A percentile compares a stretch with the other conserved stretches of the same genome.
Evolutionary conservation across 2,888 invertebrate species (phyloP).

Genomic region (Aelia acuminata): DNA sequence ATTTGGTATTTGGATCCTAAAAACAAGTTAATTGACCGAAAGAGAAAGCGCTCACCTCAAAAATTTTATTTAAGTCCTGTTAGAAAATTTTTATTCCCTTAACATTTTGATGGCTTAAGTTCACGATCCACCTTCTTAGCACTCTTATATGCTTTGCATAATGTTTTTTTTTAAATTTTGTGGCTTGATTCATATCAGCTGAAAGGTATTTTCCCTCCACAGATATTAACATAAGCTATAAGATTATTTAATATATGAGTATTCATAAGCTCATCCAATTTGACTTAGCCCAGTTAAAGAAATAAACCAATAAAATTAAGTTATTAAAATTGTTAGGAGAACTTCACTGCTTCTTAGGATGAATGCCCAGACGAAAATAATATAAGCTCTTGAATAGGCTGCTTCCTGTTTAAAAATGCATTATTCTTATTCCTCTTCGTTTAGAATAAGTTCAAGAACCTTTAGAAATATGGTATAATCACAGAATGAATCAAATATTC

Average conservation of each 20-base stretch:
- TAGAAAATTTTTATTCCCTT: no score
- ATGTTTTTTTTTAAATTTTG: neutral
- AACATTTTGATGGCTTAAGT: no score
- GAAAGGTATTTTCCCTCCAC: neutral
- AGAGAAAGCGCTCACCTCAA: no score
- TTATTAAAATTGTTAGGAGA: neutral
- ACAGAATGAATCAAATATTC: neutral
- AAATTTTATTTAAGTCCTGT: no score
- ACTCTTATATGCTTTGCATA: no score
- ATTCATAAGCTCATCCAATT: no score
- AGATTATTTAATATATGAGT: no score
- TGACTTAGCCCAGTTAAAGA: neutral
- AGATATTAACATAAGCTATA: neutral
- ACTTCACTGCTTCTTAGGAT: neutral
- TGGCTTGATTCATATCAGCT: neutral
- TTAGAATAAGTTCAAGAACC: neutral
- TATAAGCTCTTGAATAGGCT: neutral
- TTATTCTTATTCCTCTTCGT: conserved; percentile 30
- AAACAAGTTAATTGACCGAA: no score
- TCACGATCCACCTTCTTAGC: no score
- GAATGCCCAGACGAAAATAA: neutral
- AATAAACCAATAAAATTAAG: neutral
- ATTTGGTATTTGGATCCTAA: no score
- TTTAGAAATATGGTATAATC: neutral
- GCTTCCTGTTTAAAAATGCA: conserved; percentile 43